Conservation (phyloP, 2,113 vertebrate genomes). For the Danionella cerebrum region DNA sequence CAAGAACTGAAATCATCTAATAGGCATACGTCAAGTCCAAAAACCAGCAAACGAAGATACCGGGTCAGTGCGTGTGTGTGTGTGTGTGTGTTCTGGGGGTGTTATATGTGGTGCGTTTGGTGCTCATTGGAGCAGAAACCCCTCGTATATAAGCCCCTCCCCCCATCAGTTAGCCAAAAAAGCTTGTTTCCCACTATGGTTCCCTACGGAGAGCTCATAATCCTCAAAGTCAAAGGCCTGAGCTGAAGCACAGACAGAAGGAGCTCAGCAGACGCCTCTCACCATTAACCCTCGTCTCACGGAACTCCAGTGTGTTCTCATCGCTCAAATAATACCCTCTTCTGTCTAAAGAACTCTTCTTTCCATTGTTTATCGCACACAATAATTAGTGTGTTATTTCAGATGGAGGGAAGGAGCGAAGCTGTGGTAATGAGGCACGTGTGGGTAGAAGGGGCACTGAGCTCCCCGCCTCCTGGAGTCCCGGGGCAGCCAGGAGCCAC, state of each 20-base stretch:
- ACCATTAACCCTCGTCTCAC: no score
- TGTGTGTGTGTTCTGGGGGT: slow-evolving; percentile 35
- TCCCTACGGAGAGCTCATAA: slow-evolving; percentile 10
- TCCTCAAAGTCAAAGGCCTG: neutral
- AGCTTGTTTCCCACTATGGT: neutral
- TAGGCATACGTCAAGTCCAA: neutral
- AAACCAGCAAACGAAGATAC: neutral
- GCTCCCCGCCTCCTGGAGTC: slow-evolving; percentile 38
- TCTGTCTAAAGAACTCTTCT: no score
- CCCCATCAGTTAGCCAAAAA: neutral
- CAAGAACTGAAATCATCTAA: neutral
- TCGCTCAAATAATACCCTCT: neutral
- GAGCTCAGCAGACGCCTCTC: neutral
- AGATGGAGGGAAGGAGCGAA: neutral
- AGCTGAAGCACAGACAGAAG: neutral
- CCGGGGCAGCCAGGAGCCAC: slow-evolving; percentile 60
- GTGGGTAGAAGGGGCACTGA: neutral
- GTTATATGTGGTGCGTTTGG: no score
- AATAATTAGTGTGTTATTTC: no score
- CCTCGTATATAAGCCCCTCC: slow-evolving; percentile 5
- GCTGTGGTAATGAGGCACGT: neutral
- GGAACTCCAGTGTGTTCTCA: neutral
- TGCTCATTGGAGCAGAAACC: slow-evolving; percentile 34
- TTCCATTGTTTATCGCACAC: no score
- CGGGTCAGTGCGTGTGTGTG: slow-evolving; percentile 25